Conservation (phyloP, 2,888 invertebrate genomes). For the Chalcosyrphus nemorum region DNA sequence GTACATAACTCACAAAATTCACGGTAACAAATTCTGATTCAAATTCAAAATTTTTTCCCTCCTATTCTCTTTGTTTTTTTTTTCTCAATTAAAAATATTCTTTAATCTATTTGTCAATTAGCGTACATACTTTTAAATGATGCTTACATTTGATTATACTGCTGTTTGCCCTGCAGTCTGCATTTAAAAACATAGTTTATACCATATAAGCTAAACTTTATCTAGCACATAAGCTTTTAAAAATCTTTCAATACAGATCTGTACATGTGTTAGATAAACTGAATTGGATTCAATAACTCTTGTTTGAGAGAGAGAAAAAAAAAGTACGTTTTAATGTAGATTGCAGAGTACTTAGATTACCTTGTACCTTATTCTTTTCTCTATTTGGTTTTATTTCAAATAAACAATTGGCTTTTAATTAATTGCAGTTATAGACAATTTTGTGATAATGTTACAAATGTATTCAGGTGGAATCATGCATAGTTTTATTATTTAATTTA, state of each 20-base stretch:
- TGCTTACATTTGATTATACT: conserved; percentile 57
- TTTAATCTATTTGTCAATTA: conserved; percentile 44
- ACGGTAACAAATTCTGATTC: conserved; percentile 82
- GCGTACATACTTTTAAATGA: conserved; percentile 40
- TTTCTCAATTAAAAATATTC: conserved; percentile 57
- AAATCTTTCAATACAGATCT: conserved; percentile 23
- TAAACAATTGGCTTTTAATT: conserved; percentile 69
- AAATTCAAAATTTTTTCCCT: conserved; percentile 75
- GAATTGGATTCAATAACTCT: background rate
- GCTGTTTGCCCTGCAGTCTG: conserved; percentile 71
- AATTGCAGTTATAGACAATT: conserved; percentile 66
- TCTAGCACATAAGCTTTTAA: conserved; percentile 10
- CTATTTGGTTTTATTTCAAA: conserved; percentile 66
- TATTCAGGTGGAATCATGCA: conserved; percentile 74
- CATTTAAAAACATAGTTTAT: conserved; percentile 25
- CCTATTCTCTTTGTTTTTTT: conserved; percentile 67
- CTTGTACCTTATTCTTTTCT: conserved; percentile 39
- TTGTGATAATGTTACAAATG: conserved; percentile 72
- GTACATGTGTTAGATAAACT: conserved; percentile 22
- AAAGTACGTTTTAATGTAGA: conserved; percentile 54
- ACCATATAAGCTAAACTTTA: conserved; percentile 3
- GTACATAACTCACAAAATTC: conserved; percentile 84
- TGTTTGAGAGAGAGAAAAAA: background rate
- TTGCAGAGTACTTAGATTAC: conserved; percentile 67
- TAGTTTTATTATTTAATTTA: conserved; percentile 24